These are phyloP conservation scores for Cataglyphis livida DNA, from an alignment of 2,888 invertebrate genomes.

Conservation along the genomic window DNA sequence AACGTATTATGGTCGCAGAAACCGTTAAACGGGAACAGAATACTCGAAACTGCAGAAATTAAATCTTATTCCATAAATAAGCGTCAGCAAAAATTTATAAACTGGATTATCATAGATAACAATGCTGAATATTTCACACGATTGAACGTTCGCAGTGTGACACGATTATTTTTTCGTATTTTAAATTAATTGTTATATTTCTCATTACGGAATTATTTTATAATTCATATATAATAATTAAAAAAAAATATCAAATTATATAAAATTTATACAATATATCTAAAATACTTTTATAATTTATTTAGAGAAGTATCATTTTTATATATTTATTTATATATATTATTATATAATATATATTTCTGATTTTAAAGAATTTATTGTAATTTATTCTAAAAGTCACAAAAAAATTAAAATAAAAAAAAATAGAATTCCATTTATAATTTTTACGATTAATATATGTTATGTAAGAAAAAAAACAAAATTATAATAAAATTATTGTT, in stretches of 20 bases:
- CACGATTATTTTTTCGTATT: background rate
- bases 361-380: background rate
- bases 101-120: background rate
- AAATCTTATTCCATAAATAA: conserved; percentile 24
- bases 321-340: background rate
- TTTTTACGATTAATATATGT: background rate
- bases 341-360: background rate
- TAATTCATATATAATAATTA: background rate
- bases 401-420: background rate
- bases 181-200: conserved; percentile 1
- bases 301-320: background rate
- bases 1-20: background rate
- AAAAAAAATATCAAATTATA: background rate
- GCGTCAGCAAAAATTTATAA: conserved; percentile 20
- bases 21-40: conserved; percentile 19
- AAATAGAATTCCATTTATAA: background rate
- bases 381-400: background rate
- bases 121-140: background rate
- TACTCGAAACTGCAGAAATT: background rate
- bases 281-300: too few species aligned
- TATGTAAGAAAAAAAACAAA: background rate
- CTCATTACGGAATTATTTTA: background rate
- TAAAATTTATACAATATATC: background rate
- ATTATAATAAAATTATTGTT: background rate
- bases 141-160: background rate